A percentile compares a stretch with the other conserved stretches of the same genome.
Conservation (phyloP, 2,888 invertebrate genomes). For the Ichneumoninae sp. region DNA sequence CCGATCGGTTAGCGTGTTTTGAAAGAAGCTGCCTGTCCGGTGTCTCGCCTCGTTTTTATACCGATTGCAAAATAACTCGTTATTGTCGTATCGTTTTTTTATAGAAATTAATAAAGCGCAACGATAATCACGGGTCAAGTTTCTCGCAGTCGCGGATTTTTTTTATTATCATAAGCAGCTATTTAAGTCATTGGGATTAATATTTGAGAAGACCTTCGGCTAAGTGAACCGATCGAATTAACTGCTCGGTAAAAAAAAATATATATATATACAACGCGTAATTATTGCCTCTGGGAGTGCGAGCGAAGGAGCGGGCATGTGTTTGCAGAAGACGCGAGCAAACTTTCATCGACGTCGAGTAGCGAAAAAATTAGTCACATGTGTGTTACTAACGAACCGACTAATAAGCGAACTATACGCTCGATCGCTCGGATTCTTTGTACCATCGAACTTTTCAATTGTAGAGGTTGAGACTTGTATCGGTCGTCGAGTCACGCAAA, state of each 20-base stretch:
- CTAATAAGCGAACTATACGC: neutral
- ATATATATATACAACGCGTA: neutral
- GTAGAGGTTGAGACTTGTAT: neutral
- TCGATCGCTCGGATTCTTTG: neutral
- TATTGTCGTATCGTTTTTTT: neutral
- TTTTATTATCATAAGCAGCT: too few relatives aligned
- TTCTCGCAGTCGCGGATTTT: neutral
- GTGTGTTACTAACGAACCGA: conserved; percentile 9
- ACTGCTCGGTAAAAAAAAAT: neutral
- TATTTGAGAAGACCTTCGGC: neutral
- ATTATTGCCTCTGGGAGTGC: neutral
- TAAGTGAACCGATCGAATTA: neutral
- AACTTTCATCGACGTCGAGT: neutral
- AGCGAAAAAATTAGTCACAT: conserved; percentile 5
- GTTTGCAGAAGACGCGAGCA: neutral
- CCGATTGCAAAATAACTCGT: conserved; percentile 15
- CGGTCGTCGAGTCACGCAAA: conserved; percentile 4
- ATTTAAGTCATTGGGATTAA: neutral
- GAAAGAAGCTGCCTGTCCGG: conserved; percentile 57
- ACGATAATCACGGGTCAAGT: neutral
- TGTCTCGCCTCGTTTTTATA: conserved; percentile 29
- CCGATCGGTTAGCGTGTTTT: conserved; percentile 56
- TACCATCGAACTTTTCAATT: conserved; percentile 7
- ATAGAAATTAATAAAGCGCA: neutral
- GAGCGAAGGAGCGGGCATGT: neutral